Evolutionary conservation across 2,888 invertebrate species (phyloP), one percentile per base, ranked within the genome.

Genomic region (Acleris cristana): DNA sequence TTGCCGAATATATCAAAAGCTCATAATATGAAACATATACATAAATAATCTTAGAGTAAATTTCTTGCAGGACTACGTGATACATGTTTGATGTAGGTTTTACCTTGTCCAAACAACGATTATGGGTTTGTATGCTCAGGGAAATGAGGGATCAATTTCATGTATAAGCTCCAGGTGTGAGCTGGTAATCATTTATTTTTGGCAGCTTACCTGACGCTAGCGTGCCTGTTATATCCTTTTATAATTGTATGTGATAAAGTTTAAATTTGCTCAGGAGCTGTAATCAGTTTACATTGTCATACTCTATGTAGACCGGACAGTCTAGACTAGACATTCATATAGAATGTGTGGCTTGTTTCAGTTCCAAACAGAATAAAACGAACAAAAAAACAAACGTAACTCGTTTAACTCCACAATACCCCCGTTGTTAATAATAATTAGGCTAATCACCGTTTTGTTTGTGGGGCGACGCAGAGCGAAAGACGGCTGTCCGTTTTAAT

Each of bases 401-500:
- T 48, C 16, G 16, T 56, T 61, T 23, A 56, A n/a, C 66, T 61
- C 66, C 61, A 57, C 55, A 57, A 66, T 62, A 59, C 61, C 56
- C 55, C 62, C 51, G 66, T 64, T 73, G 72, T 70, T 71, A 65
- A 72, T 73, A 75, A 74, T 79, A 79, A 83, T 85, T 81, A 81
- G 78, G 78, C 78, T 84, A 86, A 86, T 85, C 82, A 79, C 71
- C 72, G 69, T 73, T 73, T 69, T 76, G 77, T 82, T 79, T 74
- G 74, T 72, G 74, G 73, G 76, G 76, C 78, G 77, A 79, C 81
- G 81, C 76, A 78, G 72, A 71, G 76, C 75, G 76, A 83, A 84
- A 82, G 77, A 79, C 75, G 75, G 72, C 77, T 84, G 87, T 84
- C 86, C 82, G 79, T 88, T 89, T 86, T 87, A 89, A 90, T 90